Percentiles rank a stretch among this genome's conserved stretches.
Conservation (phyloP, 2,888 invertebrate genomes). For the Tillus elongatus region DNA sequence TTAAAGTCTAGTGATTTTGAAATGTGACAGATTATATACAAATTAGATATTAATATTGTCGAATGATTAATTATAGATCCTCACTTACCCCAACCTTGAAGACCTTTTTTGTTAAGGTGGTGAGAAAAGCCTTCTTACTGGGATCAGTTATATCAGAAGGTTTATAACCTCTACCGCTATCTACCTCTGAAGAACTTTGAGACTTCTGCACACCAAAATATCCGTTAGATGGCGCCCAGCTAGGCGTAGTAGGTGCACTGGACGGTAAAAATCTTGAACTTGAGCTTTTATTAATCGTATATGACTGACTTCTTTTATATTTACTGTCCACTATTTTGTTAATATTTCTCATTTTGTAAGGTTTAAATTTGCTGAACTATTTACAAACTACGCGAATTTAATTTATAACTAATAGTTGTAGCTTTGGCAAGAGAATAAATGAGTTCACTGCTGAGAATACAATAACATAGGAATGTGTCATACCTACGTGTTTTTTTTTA, state of each 20-base stretch:
- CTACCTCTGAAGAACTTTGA: slow-evolving; percentile 44
- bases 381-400: no score
- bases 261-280: slow-evolving; percentile 24
- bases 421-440: no score
- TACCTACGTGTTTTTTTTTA: no score
- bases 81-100: slow-evolving; percentile 72
- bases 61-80: no score
- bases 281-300: slow-evolving; percentile 25
- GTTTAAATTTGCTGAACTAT: no score
- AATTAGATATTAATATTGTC: no score
- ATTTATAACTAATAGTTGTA: no score
- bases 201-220: slow-evolving; percentile 32
- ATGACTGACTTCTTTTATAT: slow-evolving; percentile 21
- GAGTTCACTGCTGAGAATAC: no score
- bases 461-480: no score
- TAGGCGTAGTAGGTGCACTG: slow-evolving; percentile 26
- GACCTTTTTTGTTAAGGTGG: slow-evolving; percentile 70
- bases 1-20: no score
- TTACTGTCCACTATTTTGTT: slow-evolving; percentile 29
- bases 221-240: slow-evolving; percentile 20
- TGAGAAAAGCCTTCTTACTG: slow-evolving; percentile 68
- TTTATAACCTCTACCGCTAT: slow-evolving; percentile 69
- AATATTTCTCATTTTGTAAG: slow-evolving; percentile 29
- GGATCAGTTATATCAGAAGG: slow-evolving; percentile 81
- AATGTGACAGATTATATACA: no score